These are phyloP conservation scores for Bovichtus variegatus DNA, from an alignment of 2,797 vertebrate genomes.

Conservation along the genomic window DNA sequence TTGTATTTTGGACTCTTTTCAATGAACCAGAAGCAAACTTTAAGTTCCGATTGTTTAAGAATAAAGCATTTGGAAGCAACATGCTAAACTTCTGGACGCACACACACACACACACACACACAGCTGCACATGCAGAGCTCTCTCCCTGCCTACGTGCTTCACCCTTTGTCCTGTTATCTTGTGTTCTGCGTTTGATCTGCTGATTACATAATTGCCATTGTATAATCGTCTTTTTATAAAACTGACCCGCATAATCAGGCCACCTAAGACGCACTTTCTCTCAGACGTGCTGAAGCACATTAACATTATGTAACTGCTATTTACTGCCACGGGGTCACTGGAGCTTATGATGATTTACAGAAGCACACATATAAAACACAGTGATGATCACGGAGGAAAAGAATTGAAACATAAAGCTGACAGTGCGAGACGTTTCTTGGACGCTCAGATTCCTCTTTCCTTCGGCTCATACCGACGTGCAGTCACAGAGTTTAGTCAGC, in stretches of 20 bases:
- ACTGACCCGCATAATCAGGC: conserved; percentile 49
- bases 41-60: neutral
- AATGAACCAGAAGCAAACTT: neutral
- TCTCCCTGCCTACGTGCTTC: conserved; percentile 50
- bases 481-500: no score
- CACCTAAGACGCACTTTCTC: conserved; percentile 15
- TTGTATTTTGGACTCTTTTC: neutral
- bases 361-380: neutral
- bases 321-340: conserved; percentile 1
- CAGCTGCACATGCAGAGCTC: conserved; percentile 9
- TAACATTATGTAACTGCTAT: conserved; percentile 34
- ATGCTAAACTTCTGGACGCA: neutral
- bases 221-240: conserved; percentile 61
- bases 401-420: neutral
- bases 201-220: conserved; percentile 69
- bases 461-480: no score
- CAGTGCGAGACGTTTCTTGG: neutral
- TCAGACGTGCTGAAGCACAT: conserved; percentile 22
- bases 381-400: neutral
- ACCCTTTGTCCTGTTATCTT: conserved; percentile 53
- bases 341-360: conserved; percentile 4
- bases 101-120: neutral
- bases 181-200: conserved; percentile 57
- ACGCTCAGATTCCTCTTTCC: neutral
- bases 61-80: neutral